phyloP scores from a whole-genome alignment of 53 echinoderm and acorn worm species.

The Crossaster papposus region DNA sequence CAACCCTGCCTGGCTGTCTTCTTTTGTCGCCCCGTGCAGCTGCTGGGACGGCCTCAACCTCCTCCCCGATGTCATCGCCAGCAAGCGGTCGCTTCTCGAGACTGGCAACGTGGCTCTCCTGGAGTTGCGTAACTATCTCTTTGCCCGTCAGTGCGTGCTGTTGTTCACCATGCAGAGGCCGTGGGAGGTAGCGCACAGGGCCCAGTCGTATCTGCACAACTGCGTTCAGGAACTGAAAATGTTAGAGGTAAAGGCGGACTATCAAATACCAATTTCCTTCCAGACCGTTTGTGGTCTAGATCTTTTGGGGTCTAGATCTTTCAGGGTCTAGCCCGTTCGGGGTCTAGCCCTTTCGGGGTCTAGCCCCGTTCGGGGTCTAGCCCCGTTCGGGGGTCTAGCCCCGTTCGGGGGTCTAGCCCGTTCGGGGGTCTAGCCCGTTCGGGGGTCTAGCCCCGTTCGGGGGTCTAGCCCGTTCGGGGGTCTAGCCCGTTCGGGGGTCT shows the following conservation, averaged over 20 bases:
- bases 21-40: conserved; percentile 74
- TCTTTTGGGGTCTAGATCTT: too few species aligned
- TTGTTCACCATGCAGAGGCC: conserved; percentile 80
- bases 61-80: conserved; percentile 70
- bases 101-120: conserved; percentile 82
- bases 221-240: conserved; percentile 90
- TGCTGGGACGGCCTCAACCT: conserved; percentile 98
- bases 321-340: too few species aligned
- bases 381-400: too few species aligned
- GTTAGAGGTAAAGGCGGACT: conserved; percentile 88
- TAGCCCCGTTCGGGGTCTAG: too few species aligned
- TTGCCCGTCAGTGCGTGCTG: conserved; percentile 89
- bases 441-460: too few species aligned
- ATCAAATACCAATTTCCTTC: too few species aligned
- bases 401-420: too few species aligned
- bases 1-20: conserved; percentile 74
- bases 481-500: too few species aligned
- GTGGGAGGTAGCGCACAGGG: conserved; percentile 82
- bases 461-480: too few species aligned
- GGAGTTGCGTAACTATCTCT: conserved; percentile 97
- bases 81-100: conserved; percentile 67
- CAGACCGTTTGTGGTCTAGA: too few species aligned
- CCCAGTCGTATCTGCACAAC: conserved; percentile 89
- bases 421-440: too few species aligned
- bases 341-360: too few species aligned